phyloP scores from a whole-genome alignment of 1,140 invertebrate genomes.

The Cardiocondyla obscurior region DNA sequence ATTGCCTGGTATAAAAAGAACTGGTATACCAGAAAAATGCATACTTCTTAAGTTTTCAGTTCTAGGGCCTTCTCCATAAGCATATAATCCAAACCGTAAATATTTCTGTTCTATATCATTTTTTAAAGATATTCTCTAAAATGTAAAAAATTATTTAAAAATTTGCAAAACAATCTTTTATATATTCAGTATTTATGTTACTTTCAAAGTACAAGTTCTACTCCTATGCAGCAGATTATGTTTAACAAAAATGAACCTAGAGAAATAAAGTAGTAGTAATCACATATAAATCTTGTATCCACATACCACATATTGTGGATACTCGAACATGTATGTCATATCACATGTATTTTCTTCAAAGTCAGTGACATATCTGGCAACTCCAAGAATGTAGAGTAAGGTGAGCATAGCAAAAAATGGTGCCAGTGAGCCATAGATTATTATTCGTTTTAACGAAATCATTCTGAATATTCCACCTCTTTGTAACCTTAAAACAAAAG shows the following conservation, averaged over 20 bases:
- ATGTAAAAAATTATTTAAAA: constrained; percentile 52
- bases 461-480: not conserved
- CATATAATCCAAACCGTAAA: constrained; percentile 92
- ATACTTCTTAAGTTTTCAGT: constrained; percentile 88
- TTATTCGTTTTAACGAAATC: constrained; percentile 23
- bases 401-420: constrained; percentile 62
- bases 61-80: constrained; percentile 94
- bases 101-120: constrained; percentile 85
- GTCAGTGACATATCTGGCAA: constrained; percentile 84
- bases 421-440: constrained; percentile 52
- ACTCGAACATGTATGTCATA: constrained; percentile 98
- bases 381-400: constrained; percentile 83
- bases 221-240: too few species aligned
- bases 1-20: constrained; percentile 97
- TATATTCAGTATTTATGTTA: not conserved
- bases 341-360: constrained; percentile 91
- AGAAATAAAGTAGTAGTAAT: not conserved
- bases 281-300: constrained; percentile 24
- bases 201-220: not conserved
- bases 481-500: not conserved
- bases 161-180: constrained; percentile 6
- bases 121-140: constrained; percentile 88
- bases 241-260: not conserved
- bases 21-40: constrained; percentile 93
- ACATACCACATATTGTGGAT: constrained; percentile 94